Percentiles rank a stretch among this genome's conserved stretches.
These are phyloP conservation scores for Petrocephalus microphthalmus DNA, from an alignment of 2,113 vertebrate species.

Conservation along the genomic window DNA sequence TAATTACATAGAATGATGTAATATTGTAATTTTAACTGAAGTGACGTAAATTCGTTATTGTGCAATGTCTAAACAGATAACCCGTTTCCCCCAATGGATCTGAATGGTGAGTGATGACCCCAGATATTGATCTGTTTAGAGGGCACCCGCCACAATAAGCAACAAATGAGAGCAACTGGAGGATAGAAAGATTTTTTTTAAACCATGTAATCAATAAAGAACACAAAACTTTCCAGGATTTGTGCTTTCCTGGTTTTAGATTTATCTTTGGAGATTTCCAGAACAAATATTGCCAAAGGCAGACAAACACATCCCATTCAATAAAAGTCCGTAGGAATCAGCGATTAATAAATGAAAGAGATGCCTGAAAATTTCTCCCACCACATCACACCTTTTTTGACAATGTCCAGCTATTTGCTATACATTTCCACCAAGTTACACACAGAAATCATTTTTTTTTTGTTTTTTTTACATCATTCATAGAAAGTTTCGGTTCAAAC, in stretches of 20 bases:
- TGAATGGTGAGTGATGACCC: neutral
- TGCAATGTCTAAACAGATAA: neutral
- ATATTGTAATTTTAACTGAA: neutral
- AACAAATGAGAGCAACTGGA: constrained; percentile 49
- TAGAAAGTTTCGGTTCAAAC: neutral
- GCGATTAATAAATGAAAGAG: constrained; percentile 78
- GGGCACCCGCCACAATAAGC: neutral
- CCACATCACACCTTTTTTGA: neutral
- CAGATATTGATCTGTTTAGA: neutral
- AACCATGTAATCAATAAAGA: constrained; percentile 53
- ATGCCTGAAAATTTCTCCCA: constrained; percentile 77
- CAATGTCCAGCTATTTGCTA: neutral
- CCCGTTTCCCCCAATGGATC: neutral
- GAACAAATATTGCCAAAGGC: constrained; percentile 65
- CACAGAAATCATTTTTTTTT: neutral
- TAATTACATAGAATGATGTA: neutral
- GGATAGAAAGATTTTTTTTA: constrained; percentile 43
- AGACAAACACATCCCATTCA: constrained; percentile 59
- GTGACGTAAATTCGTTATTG: neutral
- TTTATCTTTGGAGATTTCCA: constrained; percentile 51
- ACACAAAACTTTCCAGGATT: constrained; percentile 60
- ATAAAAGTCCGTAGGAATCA: constrained; percentile 77
- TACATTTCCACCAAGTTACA: neutral
- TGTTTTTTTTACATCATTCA: neutral
- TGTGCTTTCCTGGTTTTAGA: constrained; percentile 43